These are phyloP conservation scores for Candidula unifasciata DNA, from an alignment of 2,888 invertebrate species.

Conservation along the genomic window DNA sequence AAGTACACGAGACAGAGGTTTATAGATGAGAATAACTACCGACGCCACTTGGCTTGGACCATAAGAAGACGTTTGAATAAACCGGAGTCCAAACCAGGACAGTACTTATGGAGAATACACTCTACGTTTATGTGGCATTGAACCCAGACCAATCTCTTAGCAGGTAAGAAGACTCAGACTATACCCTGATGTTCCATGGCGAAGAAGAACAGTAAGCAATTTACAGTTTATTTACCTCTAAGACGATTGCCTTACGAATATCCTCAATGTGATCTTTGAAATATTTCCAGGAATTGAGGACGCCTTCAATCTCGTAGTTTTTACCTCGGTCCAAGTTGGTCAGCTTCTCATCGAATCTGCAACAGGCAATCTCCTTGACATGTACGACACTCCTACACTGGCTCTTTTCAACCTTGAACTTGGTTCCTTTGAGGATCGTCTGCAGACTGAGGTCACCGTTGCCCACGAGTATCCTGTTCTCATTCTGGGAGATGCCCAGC, in stretches of 20 bases:
- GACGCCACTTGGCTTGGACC: too few relatives aligned
- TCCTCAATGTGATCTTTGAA: conserved; percentile 25
- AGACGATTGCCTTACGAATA: background rate
- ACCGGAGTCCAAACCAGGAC: too few relatives aligned
- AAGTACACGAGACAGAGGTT: too few relatives aligned
- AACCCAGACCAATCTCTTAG: too few relatives aligned
- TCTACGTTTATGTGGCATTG: too few relatives aligned
- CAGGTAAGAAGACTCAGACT: too few relatives aligned
- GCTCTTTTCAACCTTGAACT: background rate
- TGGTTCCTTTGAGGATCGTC: background rate
- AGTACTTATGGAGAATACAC: too few relatives aligned
- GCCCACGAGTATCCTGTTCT: conserved; percentile 30
- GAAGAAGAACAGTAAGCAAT: too few relatives aligned
- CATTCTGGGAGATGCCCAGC: conserved; percentile 41
- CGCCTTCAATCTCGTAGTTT: conserved; percentile 47
- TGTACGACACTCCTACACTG: conserved; percentile 39
- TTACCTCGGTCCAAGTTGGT: conserved; percentile 36
- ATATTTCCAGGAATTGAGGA: conserved; percentile 41
- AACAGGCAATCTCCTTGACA: conserved; percentile 30
- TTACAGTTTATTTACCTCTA: background rate
- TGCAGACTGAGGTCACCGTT: conserved; percentile 31
- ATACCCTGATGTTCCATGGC: too few relatives aligned
- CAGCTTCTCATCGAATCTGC: conserved; percentile 31
- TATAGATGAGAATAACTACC: too few relatives aligned
- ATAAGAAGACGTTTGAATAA: too few relatives aligned